Evolutionary conservation across 2,888 invertebrate genomes (phyloP).

Genomic region (Coecobrya sp.): DNA sequence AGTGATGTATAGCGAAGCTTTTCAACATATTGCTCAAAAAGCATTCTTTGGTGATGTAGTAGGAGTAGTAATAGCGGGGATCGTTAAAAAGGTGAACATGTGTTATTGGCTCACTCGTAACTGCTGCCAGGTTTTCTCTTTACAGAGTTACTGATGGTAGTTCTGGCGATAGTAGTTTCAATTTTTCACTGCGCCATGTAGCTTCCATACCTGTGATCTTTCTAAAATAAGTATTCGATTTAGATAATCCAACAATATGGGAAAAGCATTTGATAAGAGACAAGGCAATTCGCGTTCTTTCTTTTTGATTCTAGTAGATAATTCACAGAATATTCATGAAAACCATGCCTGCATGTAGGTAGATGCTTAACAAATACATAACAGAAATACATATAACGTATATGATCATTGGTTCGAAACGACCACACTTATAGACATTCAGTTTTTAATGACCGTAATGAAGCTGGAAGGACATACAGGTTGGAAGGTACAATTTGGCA

Average conservation of each 20-base stretch:
- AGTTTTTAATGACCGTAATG: no score
- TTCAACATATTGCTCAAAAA: conserved; percentile 66
- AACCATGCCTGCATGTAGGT: not conserved
- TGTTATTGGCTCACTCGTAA: conserved; percentile 73
- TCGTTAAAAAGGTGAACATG: conserved; percentile 74
- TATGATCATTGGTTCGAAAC: no score
- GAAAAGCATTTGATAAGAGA: not conserved
- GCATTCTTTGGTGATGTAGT: conserved; percentile 56
- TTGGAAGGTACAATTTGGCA: no score
- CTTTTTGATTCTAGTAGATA: not conserved
- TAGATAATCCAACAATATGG: conserved; percentile 13
- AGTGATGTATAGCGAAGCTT: conserved; percentile 73
- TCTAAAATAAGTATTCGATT: not conserved
- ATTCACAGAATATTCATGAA: not conserved
- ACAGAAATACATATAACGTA: no score
- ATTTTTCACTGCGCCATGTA: no score
- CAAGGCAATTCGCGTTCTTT: not conserved
- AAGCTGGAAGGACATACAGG: no score
- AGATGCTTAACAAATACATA: not conserved
- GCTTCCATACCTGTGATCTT: not conserved
- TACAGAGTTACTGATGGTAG: not conserved
- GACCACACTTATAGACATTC: no score
- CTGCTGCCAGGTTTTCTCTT: conserved; percentile 55
- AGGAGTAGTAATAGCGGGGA: conserved; percentile 18
- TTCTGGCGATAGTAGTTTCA: not conserved